phyloP scores from a whole-genome alignment of 2,113 vertebrate species.

The Emberiza fucata region DNA sequence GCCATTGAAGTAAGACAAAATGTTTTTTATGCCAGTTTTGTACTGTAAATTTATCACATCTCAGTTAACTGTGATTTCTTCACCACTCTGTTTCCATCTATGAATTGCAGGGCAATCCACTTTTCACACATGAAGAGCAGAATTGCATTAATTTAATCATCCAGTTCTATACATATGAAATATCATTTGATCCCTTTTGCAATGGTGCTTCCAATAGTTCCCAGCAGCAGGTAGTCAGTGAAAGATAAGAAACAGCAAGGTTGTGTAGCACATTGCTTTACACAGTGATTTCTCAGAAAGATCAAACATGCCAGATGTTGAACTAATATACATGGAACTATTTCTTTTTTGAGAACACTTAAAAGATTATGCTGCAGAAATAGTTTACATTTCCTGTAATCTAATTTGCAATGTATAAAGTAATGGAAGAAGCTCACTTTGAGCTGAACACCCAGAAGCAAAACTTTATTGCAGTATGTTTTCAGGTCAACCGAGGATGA shows the following conservation, averaged over 20 bases:
- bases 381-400: slow-evolving; percentile 26
- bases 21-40: neutral
- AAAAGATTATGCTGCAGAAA: neutral
- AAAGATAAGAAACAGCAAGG: neutral
- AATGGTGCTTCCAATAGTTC: neutral
- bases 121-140: neutral
- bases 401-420: neutral
- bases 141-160: neutral
- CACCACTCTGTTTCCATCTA: neutral
- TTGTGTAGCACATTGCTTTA: neutral
- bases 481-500: slow-evolving; percentile 10
- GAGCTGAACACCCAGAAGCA: slow-evolving; percentile 31
- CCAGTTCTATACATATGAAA: neutral
- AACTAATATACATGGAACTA: neutral
- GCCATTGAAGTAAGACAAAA: neutral
- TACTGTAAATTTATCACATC: neutral
- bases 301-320: neutral
- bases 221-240: neutral
- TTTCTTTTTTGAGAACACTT: slow-evolving; percentile 14
- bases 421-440: neutral
- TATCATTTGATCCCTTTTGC: neutral
- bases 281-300: neutral
- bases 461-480: neutral
- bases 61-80: neutral
- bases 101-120: neutral